Base-by-base conservation (phyloP, 2,888 invertebrate species). In the Norana najaformis region DNA sequence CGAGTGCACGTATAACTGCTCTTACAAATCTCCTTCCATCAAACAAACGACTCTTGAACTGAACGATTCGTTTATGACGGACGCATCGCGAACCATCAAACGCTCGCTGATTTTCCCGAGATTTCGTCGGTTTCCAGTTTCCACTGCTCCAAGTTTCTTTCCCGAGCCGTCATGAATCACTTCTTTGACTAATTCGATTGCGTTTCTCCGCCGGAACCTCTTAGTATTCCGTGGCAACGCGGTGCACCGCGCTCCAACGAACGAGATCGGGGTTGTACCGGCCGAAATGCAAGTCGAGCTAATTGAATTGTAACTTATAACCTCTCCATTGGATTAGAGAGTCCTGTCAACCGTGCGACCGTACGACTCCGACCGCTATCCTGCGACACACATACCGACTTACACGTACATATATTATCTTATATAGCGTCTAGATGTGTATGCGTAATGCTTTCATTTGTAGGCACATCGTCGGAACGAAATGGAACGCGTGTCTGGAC, bases 291-390 rank as follows among this genome's bases (percentile, higher is more conserved):
- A n/a, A 69, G 30, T 69, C n/a, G 30, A 30, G 6, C n/a, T 69
- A 69, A 69, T 69, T 69, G 69, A 69, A 69, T 69, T 69, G 69
- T 69, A 69, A 69, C 69, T 69, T 30, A 69, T 69, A n/a, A 69
- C 69, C 69, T 69, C n/a, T 69, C 69, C 30, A 69, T 2, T 69
- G 30, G 69, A 69, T 69, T 69, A 30, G 69, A 5, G 0, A n/a
- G n/a, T 69, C 69, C 30, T 30, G 30, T 69, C 69, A 69, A 69
- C 69, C 69, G 69, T 69, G n/a, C 14, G 11, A n/a, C 30, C 30
- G 69, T 69, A n/a, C 30, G 18, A 41, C 41, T 41, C 23, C 14
- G 4, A n/a, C 69, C n/a, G 69, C 69, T 16, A 69, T 1, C 69
- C 69, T 8, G 69, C 69, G 16, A 69, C n/a, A n/a, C 69, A n/a